Evolutionary conservation across 2,797 vertebrate species (phyloP).

Genomic region (Xerus rutilus): DNA sequence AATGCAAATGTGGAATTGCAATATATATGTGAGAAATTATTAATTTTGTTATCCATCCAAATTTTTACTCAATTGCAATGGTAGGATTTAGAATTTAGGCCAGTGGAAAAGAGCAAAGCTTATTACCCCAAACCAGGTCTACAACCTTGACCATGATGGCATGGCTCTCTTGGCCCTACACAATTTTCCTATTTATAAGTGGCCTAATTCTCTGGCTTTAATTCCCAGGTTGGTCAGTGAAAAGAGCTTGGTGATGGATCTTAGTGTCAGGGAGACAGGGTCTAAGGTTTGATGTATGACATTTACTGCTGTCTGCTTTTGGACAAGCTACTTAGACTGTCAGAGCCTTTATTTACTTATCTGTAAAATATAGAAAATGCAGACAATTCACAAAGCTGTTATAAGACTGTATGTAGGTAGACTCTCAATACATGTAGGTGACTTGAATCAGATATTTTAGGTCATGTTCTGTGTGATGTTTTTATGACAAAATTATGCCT

Average conservation of each 20-base stretch:
- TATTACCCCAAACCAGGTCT: not conserved
- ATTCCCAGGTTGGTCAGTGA: not conserved
- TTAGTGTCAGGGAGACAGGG: not conserved
- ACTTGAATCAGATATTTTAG: conserved; percentile 35
- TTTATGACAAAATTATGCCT: conserved; percentile 47
- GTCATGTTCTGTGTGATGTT: not conserved
- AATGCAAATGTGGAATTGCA: not conserved
- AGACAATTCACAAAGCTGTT: not conserved
- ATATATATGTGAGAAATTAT: not conserved
- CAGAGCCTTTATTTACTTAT: not conserved
- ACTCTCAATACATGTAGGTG: not conserved
- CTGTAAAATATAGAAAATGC: not conserved
- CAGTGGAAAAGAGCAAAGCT: not conserved
- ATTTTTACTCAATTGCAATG: not conserved
- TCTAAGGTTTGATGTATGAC: not conserved
- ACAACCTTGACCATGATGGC: not conserved
- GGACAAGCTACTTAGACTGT: not conserved
- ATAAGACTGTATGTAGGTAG: not conserved
- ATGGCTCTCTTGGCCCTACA: not conserved
- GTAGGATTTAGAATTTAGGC: conserved; percentile 12
- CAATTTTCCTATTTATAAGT: not conserved
- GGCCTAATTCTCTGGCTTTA: not conserved
- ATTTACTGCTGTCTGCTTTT: not conserved
- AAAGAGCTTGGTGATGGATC: not conserved
- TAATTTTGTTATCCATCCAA: conserved; percentile 14